Evolutionary conservation across 2,113 vertebrate species (phyloP).

Genomic region (Cromileptes altivelis): DNA sequence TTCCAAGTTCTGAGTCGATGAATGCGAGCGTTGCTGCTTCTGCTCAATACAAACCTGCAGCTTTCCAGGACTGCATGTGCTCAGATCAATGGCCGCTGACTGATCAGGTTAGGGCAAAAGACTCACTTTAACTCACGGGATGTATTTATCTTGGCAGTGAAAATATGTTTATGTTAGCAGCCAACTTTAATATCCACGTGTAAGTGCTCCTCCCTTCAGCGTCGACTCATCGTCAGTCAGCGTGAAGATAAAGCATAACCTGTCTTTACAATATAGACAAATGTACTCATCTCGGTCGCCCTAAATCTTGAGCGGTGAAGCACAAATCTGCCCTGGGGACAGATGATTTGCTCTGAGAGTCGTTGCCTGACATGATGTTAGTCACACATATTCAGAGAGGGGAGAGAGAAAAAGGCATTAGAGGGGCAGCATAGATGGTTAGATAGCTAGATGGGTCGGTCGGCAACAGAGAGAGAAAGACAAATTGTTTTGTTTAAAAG

Average conservation of each 20-base stretch:
- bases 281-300: constrained; percentile 36
- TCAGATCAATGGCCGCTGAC: constrained; percentile 51
- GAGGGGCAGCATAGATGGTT: constrained; percentile 20
- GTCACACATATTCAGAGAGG: constrained; percentile 40
- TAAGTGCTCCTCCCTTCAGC: constrained; percentile 6
- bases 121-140: constrained; percentile 19
- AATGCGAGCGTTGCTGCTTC: constrained; percentile 16
- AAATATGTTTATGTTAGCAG: constrained; percentile 33
- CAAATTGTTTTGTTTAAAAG: constrained; percentile 38
- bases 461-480: not conserved
- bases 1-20: constrained; percentile 49
- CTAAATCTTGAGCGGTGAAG: constrained; percentile 54
- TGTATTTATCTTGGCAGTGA: constrained; percentile 37
- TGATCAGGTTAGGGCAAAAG: constrained; percentile 37
- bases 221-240: constrained; percentile 13
- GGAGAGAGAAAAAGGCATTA: constrained; percentile 7
- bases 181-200: constrained; percentile 35
- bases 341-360: constrained; percentile 55
- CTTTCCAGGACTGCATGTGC: constrained; percentile 24
- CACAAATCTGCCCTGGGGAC: constrained; percentile 57
- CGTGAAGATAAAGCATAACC: constrained; percentile 41
- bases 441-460: not conserved
- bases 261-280: constrained; percentile 53
- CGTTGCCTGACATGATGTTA: constrained; percentile 40
- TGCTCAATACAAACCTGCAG: constrained; percentile 35